Evolutionary conservation across 2,888 invertebrate genomes (phyloP), one percentile per base, ranked within the genome.

Genomic region (Priocnemis perturbator): DNA sequence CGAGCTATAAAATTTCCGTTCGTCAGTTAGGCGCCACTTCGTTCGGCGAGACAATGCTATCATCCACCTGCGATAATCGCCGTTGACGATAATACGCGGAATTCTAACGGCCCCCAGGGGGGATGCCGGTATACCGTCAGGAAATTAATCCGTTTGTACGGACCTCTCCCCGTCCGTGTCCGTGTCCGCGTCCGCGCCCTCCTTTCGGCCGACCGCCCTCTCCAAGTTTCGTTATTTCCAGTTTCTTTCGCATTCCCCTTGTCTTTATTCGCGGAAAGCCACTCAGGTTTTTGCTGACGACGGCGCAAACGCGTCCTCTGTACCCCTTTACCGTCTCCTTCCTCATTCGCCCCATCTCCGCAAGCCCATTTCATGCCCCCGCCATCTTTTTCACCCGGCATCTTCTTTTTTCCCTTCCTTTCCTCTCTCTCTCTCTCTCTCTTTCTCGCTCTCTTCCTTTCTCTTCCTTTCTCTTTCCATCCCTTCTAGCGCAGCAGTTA

Each of bases 121-220:
- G 47, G 61, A 68, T 68, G 68, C 56, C 63, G 61, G 68, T 62
- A 15, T 26, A 67, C 67, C 50, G 66, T 19, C 74, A 73, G 79
- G 69, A 83, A 86, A 86, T 85, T 85, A 85, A 86, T 86, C 81
- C 79, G 81, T 79, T 83, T 77, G 67, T 30, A 58, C 59, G 55
- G 7, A 19, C 19, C 17, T 9, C 50, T 17, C 50, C 19, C 47
- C 47, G 3, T 11, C 47, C 17, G 4, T 47, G n/a, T n/a, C 47
- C 15, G n/a, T n/a, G n/a, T n/a, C n/a, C n/a, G n/a, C 3, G 17
- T 47, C 15, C 15, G 15, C 47, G 55, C 15, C 20, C 26, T 56
- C 15, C 44, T 48, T 5, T 67, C 60, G 55, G 17, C 11, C 15
- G 15, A 4, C 17, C 50, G 19, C 50, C 15, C 9, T 57, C 53